These are phyloP conservation scores for Burhinus bistriatus DNA, from an alignment of 2,113 vertebrate species.

Conservation along the genomic window DNA sequence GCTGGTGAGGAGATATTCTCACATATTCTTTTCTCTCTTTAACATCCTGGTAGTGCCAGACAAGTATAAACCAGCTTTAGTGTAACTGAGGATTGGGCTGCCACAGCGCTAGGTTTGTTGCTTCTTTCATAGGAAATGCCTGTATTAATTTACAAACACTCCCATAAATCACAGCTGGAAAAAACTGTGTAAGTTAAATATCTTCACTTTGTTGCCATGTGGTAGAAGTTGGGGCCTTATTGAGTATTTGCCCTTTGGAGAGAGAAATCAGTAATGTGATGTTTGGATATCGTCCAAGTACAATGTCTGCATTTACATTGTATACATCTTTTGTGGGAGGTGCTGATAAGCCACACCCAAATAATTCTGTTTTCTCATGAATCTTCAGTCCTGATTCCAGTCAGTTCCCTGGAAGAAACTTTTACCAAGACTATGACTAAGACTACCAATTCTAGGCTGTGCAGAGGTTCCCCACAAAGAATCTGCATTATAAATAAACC, in stretches of 20 bases:
- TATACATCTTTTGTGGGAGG: not conserved
- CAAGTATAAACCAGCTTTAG: not conserved
- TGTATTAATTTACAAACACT: not conserved
- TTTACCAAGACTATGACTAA: not conserved
- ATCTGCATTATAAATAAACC: not conserved
- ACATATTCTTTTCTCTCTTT: not conserved
- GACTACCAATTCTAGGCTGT: not conserved
- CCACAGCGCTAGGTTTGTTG: not conserved
- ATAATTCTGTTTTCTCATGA: not conserved
- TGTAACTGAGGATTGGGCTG: not conserved
- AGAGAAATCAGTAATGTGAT: not conserved
- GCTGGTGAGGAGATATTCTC: not conserved
- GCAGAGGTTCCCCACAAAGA: not conserved
- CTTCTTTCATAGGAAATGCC: not conserved
- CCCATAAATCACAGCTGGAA: not conserved
- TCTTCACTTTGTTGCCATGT: not conserved
- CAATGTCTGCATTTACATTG: not conserved
- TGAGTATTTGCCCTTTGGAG: not conserved
- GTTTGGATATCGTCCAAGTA: not conserved
- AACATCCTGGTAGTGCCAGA: not conserved
- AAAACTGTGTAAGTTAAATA: not conserved
- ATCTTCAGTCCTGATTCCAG: not conserved
- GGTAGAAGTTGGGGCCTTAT: not conserved
- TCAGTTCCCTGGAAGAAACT: not conserved
- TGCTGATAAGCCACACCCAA: not conserved